Conservation (phyloP, 2,113 vertebrate species). For the Phylloscopus trochiloides region DNA sequence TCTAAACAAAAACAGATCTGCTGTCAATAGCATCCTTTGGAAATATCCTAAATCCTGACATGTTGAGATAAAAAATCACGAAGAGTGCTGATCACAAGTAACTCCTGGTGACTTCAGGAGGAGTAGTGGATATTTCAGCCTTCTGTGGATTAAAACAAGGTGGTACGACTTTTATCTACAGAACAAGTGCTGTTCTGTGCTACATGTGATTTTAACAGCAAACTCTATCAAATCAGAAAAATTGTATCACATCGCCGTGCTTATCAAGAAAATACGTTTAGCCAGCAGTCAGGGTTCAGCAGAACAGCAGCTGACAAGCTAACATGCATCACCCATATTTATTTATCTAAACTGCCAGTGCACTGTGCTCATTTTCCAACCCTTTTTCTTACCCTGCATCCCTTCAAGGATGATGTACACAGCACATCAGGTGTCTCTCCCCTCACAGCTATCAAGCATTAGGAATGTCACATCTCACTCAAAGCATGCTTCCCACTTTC, state of each 20-base stretch:
- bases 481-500: background rate
- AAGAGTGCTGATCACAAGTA: background rate
- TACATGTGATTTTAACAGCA: background rate
- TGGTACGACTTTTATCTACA: background rate
- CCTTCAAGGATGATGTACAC: background rate
- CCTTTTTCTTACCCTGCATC: background rate
- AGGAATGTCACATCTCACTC: background rate
- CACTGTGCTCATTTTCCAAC: background rate
- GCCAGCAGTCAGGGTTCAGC: background rate
- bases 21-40: background rate
- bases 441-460: background rate
- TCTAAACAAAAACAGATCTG: background rate
- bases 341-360: constrained; percentile 2
- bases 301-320: constrained; percentile 13
- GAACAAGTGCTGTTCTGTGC: background rate
- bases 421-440: constrained; percentile 10
- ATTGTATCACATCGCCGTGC: background rate
- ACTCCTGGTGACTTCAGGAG: background rate
- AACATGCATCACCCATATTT: background rate
- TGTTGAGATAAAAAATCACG: background rate
- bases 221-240: constrained; percentile 15
- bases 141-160: background rate
- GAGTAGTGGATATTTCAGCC: background rate
- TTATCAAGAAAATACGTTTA: constrained; percentile 11
- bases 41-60: background rate